phyloP scores from a whole-genome alignment of 2,797 vertebrate species.

The Naso thynnoides region DNA sequence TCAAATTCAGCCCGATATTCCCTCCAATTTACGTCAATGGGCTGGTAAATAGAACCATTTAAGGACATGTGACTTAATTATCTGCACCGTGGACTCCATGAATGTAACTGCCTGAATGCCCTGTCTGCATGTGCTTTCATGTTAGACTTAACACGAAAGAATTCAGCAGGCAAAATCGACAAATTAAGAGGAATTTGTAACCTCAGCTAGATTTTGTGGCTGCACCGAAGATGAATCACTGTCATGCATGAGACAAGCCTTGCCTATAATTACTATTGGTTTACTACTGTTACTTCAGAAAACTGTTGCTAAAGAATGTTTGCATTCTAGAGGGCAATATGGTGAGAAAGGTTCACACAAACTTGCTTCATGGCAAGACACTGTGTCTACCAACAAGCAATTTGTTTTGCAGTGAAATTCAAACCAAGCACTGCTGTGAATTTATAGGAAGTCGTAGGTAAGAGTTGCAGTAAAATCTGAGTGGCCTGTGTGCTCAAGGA shows the following conservation, averaged over 20 bases:
- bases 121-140: background rate
- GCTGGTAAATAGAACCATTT: background rate
- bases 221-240: background rate
- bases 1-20: background rate
- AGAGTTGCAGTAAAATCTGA: slow-evolving; percentile 46
- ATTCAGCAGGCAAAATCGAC: background rate
- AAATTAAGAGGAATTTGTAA: no score
- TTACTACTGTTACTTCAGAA: background rate
- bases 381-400: background rate
- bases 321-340: slow-evolving; percentile 3
- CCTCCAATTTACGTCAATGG: background rate
- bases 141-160: background rate
- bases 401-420: slow-evolving; percentile 30
- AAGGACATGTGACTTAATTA: slow-evolving; percentile 20
- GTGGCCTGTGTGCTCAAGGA: slow-evolving; percentile 43
- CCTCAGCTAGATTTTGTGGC: no score
- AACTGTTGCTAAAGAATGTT: slow-evolving; percentile 1
- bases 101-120: background rate
- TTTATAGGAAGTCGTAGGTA: slow-evolving; percentile 45
- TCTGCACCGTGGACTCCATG: background rate
- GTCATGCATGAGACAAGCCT: background rate
- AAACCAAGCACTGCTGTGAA: slow-evolving; percentile 39
- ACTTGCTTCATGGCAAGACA: background rate
- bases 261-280: background rate
- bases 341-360: slow-evolving; percentile 5